Evolutionary conservation across 2,797 vertebrate genomes (phyloP), one percentile per base, ranked within the genome.

Genomic region (Liasis olivaceus): DNA sequence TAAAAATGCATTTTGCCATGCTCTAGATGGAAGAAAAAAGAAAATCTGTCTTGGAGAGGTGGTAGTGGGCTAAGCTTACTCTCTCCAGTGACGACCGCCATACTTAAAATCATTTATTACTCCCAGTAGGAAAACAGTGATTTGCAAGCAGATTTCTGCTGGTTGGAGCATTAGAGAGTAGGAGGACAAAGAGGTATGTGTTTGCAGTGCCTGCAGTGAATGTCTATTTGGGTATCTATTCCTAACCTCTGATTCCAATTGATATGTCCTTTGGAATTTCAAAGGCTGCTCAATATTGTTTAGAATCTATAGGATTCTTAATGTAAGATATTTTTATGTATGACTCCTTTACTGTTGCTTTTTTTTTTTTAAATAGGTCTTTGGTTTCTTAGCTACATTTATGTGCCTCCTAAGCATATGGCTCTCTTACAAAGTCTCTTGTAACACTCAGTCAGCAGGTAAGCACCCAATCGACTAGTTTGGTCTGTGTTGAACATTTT

Each of bases 401-500:
- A 98, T 99, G 87, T 98, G 99, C 96, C 96, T 98, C 24, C 95
- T 98, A 4, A 99, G 98, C 91, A 93, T 99, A 95, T 99, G 98
- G 98, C 98, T 98, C 9, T 98, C 98, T 26, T 99, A 99, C 97
- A 99, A 98, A 89, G 97, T 99, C 94, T 98, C 98, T 0, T 99
- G 98, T 90, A 97, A 98, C 90, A 97, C 98, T 31, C 98, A 98
- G 94, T 98, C 98, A 72, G 97, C 98, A 88, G 98, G 99, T 99
- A 94, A 98, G 98, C 97, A 54, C 93, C 2, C 0, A 24, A 9
- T 91, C 17, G 81, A 26, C 31, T 3, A 56, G 15, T 85, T 14
- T 42, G 31, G 0, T 36, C 62, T 85, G 4, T 24, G 36, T 54
- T 26, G 14, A 7, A 47, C 7, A 12, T 11, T 60, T 87, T 22